These are phyloP conservation scores for Netelia fuscicornis DNA, from an alignment of 2,888 invertebrate species.

Conservation along the genomic window DNA sequence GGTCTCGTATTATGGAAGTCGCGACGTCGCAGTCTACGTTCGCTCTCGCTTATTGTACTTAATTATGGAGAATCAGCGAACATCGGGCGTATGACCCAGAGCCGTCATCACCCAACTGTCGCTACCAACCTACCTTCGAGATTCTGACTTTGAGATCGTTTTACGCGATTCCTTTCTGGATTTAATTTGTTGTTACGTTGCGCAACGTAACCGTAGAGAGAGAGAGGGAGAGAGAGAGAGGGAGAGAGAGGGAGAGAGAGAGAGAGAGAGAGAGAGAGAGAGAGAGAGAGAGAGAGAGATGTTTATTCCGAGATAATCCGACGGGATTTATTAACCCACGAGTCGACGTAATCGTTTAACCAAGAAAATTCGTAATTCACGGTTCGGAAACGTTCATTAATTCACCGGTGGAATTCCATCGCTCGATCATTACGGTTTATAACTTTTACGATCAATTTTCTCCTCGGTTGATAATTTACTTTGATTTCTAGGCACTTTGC, in stretches of 20 bases:
- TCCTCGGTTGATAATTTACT: too few species aligned
- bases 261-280: too few species aligned
- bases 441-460: too few species aligned
- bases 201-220: background rate
- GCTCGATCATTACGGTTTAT: background rate
- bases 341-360: conserved; percentile 2
- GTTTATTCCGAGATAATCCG: background rate
- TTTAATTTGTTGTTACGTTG: background rate
- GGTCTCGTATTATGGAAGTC: background rate
- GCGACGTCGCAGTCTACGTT: conserved; percentile 51
- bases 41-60: conserved; percentile 71
- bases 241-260: too few species aligned
- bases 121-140: conserved; percentile 14
- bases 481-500: too few species aligned
- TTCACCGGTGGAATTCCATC: background rate
- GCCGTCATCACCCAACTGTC: conserved; percentile 45
- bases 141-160: background rate
- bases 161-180: background rate
- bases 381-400: background rate
- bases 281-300: background rate
- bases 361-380: background rate
- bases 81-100: background rate
- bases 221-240: background rate
- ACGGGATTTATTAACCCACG: background rate
- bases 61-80: conserved; percentile 69